Percentiles rank a stretch among this genome's conserved stretches.
Conservation (phyloP, 2,888 invertebrate genomes). For the Deilephila elpenor region DNA sequence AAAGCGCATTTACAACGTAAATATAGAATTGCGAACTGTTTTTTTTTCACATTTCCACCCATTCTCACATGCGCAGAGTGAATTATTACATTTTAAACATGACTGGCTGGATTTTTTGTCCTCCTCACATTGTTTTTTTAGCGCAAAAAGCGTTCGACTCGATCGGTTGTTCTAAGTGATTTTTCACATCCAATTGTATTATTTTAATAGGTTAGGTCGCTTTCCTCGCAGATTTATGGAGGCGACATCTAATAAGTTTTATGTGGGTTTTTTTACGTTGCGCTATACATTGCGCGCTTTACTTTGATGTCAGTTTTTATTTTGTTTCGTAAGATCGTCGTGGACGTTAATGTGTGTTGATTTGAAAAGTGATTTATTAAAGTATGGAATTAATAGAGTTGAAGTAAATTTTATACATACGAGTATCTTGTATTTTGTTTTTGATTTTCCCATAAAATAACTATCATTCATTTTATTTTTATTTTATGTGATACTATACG, state of each 20-base stretch:
- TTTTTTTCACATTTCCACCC: constrained; percentile 53
- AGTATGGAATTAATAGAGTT: background rate
- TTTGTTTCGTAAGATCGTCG: background rate
- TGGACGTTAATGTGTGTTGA: background rate
- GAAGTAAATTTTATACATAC: no score
- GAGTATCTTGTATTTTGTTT: no score
- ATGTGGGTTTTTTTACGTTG: background rate
- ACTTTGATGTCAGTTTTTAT: background rate
- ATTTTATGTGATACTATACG: no score
- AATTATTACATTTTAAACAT: constrained; percentile 67
- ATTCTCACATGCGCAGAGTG: constrained; percentile 62
- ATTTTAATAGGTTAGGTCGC: constrained; percentile 29
- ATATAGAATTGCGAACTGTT: constrained; percentile 72
- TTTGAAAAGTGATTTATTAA: background rate
- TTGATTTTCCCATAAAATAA: no score
- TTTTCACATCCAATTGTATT: constrained; percentile 52
- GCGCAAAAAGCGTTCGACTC: constrained; percentile 32
- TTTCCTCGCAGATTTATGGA: constrained; percentile 34
- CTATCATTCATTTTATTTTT: no score
- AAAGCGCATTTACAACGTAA: constrained; percentile 78
- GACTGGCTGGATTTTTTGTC: constrained; percentile 39
- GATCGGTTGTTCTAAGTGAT: constrained; percentile 45
- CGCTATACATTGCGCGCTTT: background rate
- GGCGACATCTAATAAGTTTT: constrained; percentile 13
- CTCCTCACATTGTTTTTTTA: constrained; percentile 44